Conservation (phyloP, 2,113 vertebrate genomes). For the Pithys albifrons region DNA sequence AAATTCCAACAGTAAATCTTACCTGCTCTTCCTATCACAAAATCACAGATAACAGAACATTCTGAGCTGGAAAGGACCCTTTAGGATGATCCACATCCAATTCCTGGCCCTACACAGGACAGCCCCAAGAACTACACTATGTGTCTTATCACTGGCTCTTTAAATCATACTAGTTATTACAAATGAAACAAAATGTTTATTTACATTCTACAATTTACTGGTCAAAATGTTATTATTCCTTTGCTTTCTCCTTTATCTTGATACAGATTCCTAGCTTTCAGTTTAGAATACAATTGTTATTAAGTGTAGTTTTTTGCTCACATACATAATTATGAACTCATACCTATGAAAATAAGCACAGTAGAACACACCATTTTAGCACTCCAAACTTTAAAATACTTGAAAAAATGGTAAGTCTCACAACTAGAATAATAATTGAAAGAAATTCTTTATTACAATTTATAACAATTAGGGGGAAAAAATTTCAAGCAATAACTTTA, state of each 20-base stretch:
- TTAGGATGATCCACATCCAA: not conserved
- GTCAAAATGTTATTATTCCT: not conserved
- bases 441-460: not conserved
- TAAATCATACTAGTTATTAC: not conserved
- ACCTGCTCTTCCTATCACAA: not conserved
- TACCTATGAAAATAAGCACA: not conserved
- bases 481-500: not conserved
- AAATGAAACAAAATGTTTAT: not conserved
- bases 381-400: not conserved
- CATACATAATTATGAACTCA: not conserved
- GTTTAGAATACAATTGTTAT: not conserved
- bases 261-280: not conserved
- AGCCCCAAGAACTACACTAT: not conserved
- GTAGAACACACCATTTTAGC: not conserved
- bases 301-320: not conserved
- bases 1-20: not conserved
- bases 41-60: not conserved
- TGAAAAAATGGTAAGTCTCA: not conserved
- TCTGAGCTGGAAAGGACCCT: not conserved
- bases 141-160: not conserved
- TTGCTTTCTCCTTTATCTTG: not conserved
- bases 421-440: not conserved
- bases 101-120: not conserved
- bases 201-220: not conserved
- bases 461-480: not conserved